Evolutionary conservation across 2,797 vertebrate species (phyloP).

Genomic region (Astyanax mexicanus): DNA sequence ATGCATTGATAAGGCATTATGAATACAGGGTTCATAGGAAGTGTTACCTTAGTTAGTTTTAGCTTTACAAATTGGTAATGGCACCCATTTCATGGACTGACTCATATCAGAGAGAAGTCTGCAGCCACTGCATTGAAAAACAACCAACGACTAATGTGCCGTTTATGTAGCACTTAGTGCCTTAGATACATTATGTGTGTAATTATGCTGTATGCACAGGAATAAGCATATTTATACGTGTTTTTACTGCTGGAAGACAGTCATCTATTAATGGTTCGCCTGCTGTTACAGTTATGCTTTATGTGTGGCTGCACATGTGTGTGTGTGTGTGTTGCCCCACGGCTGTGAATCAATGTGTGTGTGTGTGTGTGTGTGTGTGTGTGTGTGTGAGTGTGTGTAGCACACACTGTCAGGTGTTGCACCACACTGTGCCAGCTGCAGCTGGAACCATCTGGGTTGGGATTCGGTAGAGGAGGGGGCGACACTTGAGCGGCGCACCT

Average conservation of each 20-base stretch:
- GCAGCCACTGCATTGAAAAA: constrained; percentile 1
- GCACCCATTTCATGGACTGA: too few species aligned
- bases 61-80: too few species aligned
- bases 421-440: constrained; percentile 78
- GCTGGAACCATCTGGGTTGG: constrained; percentile 81
- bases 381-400: constrained; percentile 52
- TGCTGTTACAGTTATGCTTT: constrained; percentile 63
- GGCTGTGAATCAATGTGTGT: constrained; percentile 60
- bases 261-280: constrained; percentile 42
- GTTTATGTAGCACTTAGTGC: constrained; percentile 29
- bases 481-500: constrained; percentile 76
- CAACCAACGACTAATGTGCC: constrained; percentile 8
- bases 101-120: background rate
- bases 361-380: constrained; percentile 61
- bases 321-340: constrained; percentile 15
- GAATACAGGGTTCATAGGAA: too few species aligned
- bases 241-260: constrained; percentile 36
- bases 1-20: too few species aligned
- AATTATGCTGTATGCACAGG: constrained; percentile 35
- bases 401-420: constrained; percentile 77
- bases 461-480: constrained; percentile 66
- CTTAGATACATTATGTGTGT: constrained; percentile 20
- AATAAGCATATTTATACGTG: constrained; percentile 22
- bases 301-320: constrained; percentile 57
- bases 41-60: too few species aligned